phyloP scores from a whole-genome alignment of 1,140 invertebrate genomes.

The Papilio aristodemus region DNA sequence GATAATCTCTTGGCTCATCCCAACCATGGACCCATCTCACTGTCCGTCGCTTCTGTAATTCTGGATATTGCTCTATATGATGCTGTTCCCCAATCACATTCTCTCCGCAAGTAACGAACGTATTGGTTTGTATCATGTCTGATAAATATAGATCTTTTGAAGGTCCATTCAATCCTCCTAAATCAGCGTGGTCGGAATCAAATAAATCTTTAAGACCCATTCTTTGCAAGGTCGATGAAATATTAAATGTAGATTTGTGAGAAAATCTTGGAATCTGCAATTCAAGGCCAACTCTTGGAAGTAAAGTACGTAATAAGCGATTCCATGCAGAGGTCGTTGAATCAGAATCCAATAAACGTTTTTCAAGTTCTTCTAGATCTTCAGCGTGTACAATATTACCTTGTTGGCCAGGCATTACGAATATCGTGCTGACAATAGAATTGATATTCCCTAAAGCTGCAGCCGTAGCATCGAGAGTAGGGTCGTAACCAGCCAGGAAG shows the following conservation, averaged over 20 bases:
- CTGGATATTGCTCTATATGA: constrained; percentile 89
- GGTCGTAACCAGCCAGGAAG: constrained; percentile 91
- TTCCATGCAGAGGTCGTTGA: constrained; percentile 87
- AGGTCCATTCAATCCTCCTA: constrained; percentile 87
- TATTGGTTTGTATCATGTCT: constrained; percentile 89
- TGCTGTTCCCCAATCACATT: constrained; percentile 86
- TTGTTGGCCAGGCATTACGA: constrained; percentile 89
- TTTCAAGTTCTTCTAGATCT: constrained; percentile 86
- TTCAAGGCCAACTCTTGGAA: constrained; percentile 87
- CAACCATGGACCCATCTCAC: constrained; percentile 66
- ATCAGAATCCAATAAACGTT: constrained; percentile 83
- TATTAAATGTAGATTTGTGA: constrained; percentile 89
- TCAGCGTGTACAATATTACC: constrained; percentile 87
- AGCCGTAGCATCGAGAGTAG: constrained; percentile 89
- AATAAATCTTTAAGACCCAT: constrained; percentile 92
- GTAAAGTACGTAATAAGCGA: constrained; percentile 85
- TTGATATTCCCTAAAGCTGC: constrained; percentile 86
- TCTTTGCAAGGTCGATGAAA: constrained; percentile 86
- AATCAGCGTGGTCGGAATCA: constrained; percentile 85
- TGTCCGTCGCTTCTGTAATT: constrained; percentile 67
- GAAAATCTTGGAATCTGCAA: constrained; percentile 91
- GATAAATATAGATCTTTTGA: constrained; percentile 88
- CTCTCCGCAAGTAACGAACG: constrained; percentile 90
- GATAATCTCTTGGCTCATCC: constrained; percentile 78
- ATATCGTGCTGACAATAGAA: constrained; percentile 87